These are phyloP conservation scores for cat (Felis catus) DNA, from an alignment of 2,113 vertebrate genomes.

Conservation along the genomic window DNA sequence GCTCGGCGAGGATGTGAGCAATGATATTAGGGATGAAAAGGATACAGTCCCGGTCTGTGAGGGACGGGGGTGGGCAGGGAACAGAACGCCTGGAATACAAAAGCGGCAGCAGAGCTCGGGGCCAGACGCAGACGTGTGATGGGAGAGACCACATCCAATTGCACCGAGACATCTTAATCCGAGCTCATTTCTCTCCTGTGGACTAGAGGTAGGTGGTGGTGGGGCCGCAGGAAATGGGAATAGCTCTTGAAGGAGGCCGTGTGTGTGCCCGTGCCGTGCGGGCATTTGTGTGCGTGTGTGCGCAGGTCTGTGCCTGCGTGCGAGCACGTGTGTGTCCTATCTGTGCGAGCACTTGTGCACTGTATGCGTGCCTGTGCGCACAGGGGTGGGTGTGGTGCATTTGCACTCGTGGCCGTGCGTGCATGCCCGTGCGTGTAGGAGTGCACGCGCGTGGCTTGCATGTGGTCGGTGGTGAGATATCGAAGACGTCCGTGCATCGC, in stretches of 20 bases:
- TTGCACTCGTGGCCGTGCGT: rapidly evolving
- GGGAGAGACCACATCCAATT: rapidly evolving
- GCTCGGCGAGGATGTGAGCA: slow-evolving; percentile 55
- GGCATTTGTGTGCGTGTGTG: not conserved
- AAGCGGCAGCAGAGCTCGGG: not conserved
- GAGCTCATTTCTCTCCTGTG: not conserved
- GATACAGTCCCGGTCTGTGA: slow-evolving; percentile 15
- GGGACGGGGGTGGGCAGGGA: not conserved
- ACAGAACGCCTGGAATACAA: not conserved
- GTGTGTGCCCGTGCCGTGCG: not conserved
- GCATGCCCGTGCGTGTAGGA: not conserved
- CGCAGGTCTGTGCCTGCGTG: too few relatives aligned
- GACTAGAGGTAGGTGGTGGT: rapidly evolving
- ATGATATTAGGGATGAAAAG: slow-evolving; percentile 58
- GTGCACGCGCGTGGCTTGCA: rapidly evolving
- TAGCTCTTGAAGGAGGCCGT: rapidly evolving
- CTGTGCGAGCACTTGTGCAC: not conserved
- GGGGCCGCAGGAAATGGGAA: rapidly evolving
- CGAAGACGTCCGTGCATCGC: rapidly evolving
- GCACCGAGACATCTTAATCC: not conserved
- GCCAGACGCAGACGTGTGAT: not conserved
- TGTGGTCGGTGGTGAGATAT: rapidly evolving
- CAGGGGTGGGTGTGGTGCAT: rapidly evolving
- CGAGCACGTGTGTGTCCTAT: rapidly evolving
- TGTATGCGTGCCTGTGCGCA: too few relatives aligned